Base-by-base conservation (phyloP, 2,888 invertebrate genomes). In the Agrotis segetum region DNA sequence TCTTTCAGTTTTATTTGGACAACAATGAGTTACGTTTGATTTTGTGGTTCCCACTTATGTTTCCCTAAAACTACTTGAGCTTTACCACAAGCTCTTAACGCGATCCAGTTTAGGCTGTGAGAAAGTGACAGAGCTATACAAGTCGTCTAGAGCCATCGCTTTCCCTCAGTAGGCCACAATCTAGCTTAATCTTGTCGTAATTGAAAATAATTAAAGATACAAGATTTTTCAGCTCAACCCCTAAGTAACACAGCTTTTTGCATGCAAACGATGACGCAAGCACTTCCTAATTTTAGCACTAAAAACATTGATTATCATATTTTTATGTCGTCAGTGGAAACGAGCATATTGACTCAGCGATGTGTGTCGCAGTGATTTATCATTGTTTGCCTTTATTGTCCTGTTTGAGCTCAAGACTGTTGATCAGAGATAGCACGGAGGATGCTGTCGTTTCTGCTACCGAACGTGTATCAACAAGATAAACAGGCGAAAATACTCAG, bases 331-430 rank as follows among this genome's bases (percentile, higher is more conserved):
- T 71, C 63, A 68, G 77, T 79, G 75, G 66, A 67, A 67, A 69
- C 47, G 58, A 59, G 84, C 89, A 91, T 90, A 90, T 91, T 92
- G 88, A 85, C 85, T 85, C 66, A 80, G 75, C 73, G 71, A 79
- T 84, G 85, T 85, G 81, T 72, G 84, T 67, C 78, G 75, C 79
- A 63, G 77, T 89, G 87, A 88, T 87, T 88, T 91, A 91, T 90
- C 86, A 83, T 74, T 88, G 88, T 90, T 89, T 89, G 85, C 77
- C 59, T 40, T 73, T 34, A 67, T 74, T 72, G 74, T 81, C 70
- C 69, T 89, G 87, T 88, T 86, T 89, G 84, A 75, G 67, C 71
- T 76, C 71, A 16, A 62, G 56, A 71, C 63, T 80, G 84, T 78
- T 87, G 81, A 84, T 85, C 70, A 61, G 77, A 87, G 88, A 89